These are phyloP conservation scores for Pachycephus smyrnensis DNA, from an alignment of 2,888 invertebrate genomes.

Conservation along the genomic window DNA sequence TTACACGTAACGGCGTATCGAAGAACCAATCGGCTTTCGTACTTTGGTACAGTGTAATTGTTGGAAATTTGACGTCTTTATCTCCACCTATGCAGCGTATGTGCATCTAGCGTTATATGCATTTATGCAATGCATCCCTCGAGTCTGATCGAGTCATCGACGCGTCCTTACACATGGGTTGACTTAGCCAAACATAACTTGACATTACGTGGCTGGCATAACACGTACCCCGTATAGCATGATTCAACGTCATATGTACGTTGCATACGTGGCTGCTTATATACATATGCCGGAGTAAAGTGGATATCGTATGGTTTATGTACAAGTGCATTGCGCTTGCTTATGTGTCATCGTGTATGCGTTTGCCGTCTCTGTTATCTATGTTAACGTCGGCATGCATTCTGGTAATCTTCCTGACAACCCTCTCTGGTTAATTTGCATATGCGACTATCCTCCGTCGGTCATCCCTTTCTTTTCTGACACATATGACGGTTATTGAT, in stretches of 20 bases:
- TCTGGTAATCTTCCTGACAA: background rate
- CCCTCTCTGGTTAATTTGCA: background rate
- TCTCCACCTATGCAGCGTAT: background rate
- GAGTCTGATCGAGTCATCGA: background rate
- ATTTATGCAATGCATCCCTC: background rate
- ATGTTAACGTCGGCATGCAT: background rate
- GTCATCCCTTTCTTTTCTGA: too few relatives aligned
- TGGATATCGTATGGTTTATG: conserved; percentile 21
- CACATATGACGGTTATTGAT: background rate
- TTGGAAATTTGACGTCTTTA: background rate
- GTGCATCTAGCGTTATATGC: background rate
- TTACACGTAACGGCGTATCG: too few relatives aligned
- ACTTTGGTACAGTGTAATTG: background rate
- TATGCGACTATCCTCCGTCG: background rate
- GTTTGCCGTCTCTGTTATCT: background rate
- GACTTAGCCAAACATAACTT: conserved; percentile 16
- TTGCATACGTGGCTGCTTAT: background rate
- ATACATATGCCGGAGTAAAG: conserved; percentile 2
- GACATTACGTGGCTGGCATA: conserved; percentile 3
- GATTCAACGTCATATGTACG: conserved; percentile 1
- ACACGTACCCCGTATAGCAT: background rate
- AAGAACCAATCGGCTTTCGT: too few relatives aligned
- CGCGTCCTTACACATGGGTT: background rate
- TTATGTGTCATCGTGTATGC: background rate
- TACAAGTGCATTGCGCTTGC: background rate